A percentile compares a stretch with the other conserved stretches of the same genome.
These are phyloP conservation scores for Eutolmus rufibarbis DNA, from an alignment of 2,888 invertebrate genomes.

Conservation along the genomic window DNA sequence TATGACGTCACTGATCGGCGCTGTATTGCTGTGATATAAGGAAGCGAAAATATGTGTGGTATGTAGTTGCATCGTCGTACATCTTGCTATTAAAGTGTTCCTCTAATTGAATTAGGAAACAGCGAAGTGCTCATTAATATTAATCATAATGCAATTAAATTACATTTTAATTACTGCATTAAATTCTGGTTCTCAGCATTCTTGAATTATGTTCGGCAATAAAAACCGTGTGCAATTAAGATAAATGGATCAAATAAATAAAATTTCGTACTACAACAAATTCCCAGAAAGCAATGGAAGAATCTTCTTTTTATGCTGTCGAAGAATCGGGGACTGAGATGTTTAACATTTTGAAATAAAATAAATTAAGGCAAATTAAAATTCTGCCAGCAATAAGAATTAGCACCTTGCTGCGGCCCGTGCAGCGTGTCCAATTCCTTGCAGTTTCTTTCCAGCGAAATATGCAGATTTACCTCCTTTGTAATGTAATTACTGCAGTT, in stretches of 20 bases:
- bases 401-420: neutral
- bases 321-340: neutral
- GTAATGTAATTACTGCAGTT: neutral
- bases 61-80: neutral
- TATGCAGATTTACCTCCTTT: neutral
- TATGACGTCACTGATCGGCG: too few species aligned
- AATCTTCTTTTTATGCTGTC: neutral
- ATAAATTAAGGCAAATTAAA: neutral
- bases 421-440: neutral
- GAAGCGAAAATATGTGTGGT: neutral
- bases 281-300: neutral
- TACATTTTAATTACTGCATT: neutral
- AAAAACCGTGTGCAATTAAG: neutral
- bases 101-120: neutral
- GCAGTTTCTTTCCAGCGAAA: neutral
- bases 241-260: neutral
- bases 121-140: neutral
- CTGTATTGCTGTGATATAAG: neutral
- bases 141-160: neutral
- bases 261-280: neutral
- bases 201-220: neutral
- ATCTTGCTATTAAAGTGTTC: neutral
- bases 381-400: neutral
- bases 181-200: neutral
- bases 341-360: neutral